Evolutionary conservation across 2,888 invertebrate genomes (phyloP).

Genomic region (Euclidia mi): DNA sequence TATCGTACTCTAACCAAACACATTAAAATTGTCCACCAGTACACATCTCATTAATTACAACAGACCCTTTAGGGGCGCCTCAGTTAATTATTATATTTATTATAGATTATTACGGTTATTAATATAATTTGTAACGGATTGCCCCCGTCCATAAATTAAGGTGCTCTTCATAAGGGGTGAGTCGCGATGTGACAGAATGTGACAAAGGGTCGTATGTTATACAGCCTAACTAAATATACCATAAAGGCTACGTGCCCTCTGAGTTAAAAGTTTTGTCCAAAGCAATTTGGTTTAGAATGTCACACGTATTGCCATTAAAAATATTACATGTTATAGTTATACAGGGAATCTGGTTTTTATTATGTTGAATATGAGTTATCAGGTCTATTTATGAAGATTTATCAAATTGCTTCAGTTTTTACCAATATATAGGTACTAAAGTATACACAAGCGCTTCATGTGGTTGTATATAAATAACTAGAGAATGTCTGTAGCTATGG

Average conservation of each 20-base stretch:
- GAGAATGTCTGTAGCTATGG: too few species aligned
- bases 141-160: slow-evolving; percentile 12
- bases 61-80: not conserved
- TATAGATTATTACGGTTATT: slow-evolving; percentile 17
- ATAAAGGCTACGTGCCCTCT: not conserved
- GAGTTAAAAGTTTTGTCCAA: not conserved
- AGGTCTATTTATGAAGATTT: too few species aligned
- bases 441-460: too few species aligned
- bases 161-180: not conserved
- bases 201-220: slow-evolving; percentile 5
- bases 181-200: slow-evolving; percentile 13
- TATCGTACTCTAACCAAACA: not conserved
- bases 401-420: too few species aligned
- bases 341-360: too few species aligned
- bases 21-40: not conserved
- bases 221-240: slow-evolving; percentile 2
- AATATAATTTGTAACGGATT: slow-evolving; percentile 14
- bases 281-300: not conserved
- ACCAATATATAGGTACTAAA: too few species aligned
- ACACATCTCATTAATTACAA: not conserved
- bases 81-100: slow-evolving; percentile 15
- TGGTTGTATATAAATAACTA: too few species aligned
- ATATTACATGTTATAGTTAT: too few species aligned
- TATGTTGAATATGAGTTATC: too few species aligned
- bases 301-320: too few species aligned